Conservation (phyloP, 2,888 invertebrate species). For the Stenoptilia bipunctidactyla region DNA sequence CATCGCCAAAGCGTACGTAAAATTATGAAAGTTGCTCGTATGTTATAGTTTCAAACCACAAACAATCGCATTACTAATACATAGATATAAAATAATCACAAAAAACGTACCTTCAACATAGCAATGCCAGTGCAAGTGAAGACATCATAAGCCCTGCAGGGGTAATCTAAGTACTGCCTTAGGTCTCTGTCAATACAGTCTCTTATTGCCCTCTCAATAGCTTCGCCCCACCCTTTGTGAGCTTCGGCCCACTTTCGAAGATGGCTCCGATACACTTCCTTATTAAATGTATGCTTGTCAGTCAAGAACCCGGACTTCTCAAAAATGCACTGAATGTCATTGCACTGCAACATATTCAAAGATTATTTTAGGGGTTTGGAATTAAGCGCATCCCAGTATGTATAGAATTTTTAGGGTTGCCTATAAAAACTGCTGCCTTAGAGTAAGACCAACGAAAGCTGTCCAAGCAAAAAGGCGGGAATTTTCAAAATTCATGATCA, state of each 20-base stretch:
- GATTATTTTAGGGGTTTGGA: too few relatives aligned
- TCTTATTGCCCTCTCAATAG: conserved; percentile 40
- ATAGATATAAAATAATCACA: too few relatives aligned
- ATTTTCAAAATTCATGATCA: too few relatives aligned
- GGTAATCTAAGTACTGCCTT: conserved; percentile 42
- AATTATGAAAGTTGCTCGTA: too few relatives aligned
- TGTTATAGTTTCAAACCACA: too few relatives aligned
- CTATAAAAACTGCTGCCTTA: too few relatives aligned
- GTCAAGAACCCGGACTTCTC: conserved; percentile 51
- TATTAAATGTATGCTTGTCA: conserved; percentile 40
- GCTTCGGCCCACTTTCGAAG: conserved; percentile 38
- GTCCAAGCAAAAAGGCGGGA: too few relatives aligned
- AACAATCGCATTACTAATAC: too few relatives aligned
- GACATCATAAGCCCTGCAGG: conserved; percentile 55
- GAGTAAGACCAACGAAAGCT: too few relatives aligned
- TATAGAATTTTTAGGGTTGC: too few relatives aligned
- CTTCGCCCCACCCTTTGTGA: conserved; percentile 38
- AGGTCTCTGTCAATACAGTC: conserved; percentile 52
- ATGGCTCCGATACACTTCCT: conserved; percentile 41
- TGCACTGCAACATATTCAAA: conserved; percentile 33
- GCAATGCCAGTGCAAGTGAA: conserved; percentile 59
- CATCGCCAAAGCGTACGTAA: too few relatives aligned
- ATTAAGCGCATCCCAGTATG: too few relatives aligned
- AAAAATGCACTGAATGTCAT: conserved; percentile 53
- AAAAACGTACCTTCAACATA: conserved; percentile 57